phyloP scores from a whole-genome alignment of 2,888 invertebrate species.

The Theretra japonica region DNA sequence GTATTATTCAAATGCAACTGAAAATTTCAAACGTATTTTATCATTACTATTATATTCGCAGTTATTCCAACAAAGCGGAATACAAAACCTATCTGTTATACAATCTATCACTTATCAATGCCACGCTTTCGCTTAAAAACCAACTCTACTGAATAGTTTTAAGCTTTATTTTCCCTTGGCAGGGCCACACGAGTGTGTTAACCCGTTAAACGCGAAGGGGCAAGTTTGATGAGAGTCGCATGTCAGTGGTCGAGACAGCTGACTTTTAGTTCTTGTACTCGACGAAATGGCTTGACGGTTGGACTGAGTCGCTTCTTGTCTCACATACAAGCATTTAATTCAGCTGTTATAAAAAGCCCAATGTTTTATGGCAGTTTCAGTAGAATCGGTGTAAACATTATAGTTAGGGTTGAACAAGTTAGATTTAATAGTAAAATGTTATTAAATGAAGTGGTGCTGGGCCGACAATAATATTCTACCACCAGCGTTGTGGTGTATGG shows the following conservation, averaged over 20 bases:
- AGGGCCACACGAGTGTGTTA: conserved; percentile 37
- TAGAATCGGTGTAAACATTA: background rate
- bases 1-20: too few relatives aligned
- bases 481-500: too few relatives aligned
- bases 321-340: conserved; percentile 19
- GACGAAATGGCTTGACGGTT: conserved; percentile 42
- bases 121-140: background rate
- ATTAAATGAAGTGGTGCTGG: background rate
- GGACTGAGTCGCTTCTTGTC: conserved; percentile 29
- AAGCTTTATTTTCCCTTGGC: background rate
- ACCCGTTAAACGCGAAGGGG: conserved; percentile 49
- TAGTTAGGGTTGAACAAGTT: too few relatives aligned
- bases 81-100: background rate
- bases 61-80: background rate
- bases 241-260: conserved; percentile 52
- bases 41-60: background rate
- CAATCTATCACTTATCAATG: background rate
- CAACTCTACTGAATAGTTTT: background rate
- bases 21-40: too few relatives aligned
- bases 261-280: conserved; percentile 45
- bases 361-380: background rate
- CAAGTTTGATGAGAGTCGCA: conserved; percentile 56
- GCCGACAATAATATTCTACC: background rate
- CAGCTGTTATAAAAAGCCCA: background rate
- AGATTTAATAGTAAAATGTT: too few relatives aligned